These are phyloP conservation scores for Anomalospiza imberbis DNA, from an alignment of 2,797 vertebrate species.

Conservation along the genomic window DNA sequence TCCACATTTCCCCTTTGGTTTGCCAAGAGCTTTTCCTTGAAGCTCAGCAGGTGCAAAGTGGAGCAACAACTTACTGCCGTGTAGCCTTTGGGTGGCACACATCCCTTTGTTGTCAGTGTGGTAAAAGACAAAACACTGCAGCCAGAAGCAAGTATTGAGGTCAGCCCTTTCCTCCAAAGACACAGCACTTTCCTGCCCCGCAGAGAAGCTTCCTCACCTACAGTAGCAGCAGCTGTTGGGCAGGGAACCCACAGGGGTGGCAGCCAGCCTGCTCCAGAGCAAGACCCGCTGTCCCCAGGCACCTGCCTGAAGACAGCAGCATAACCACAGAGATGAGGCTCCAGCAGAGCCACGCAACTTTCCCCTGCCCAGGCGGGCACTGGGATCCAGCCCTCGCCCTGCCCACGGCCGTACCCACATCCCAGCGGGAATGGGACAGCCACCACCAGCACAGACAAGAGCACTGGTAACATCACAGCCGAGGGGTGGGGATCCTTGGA, in stretches of 20 bases:
- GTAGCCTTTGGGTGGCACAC: background rate
- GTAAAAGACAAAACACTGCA: background rate
- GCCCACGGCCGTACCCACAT: background rate
- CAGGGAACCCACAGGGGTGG: background rate
- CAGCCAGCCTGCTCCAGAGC: background rate
- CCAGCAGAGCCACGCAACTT: background rate
- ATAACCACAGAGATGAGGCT: background rate
- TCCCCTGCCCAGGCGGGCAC: too few species aligned
- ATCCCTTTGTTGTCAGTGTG: accelerated
- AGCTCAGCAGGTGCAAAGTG: background rate
- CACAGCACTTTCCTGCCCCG: background rate
- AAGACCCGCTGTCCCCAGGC: background rate
- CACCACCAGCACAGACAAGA: background rate
- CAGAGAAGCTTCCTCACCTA: background rate
- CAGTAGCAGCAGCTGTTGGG: accelerated
- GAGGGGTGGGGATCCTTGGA: too few species aligned
- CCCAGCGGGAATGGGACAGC: background rate
- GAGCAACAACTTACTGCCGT: background rate
- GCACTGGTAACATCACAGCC: background rate
- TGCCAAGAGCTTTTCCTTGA: background rate
- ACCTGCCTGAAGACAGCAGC: background rate
- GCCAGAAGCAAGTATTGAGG: background rate
- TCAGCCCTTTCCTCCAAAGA: background rate
- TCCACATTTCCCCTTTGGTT: background rate
- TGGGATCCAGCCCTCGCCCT: background rate